Base-by-base conservation (phyloP, 2,797 vertebrate species). In the Sphenodon punctatus region DNA sequence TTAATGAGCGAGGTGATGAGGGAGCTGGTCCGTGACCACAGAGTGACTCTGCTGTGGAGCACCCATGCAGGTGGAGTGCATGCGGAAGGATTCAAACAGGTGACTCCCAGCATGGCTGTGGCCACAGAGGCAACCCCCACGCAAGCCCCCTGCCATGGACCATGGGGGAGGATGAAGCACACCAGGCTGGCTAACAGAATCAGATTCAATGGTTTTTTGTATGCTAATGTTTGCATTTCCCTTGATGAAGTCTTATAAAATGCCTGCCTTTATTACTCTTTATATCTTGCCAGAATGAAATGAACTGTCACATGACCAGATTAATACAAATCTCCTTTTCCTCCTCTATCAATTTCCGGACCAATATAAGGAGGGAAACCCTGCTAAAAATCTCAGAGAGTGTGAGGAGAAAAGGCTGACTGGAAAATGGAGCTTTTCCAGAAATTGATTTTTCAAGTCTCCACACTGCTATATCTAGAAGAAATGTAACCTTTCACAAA, bases 401-500 rank as follows among this genome's bases (percentile, higher is more conserved):
- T 9, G 20, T 46, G 79, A 88, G 82, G 75, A 77, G 73, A 74
- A 72, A 85, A 80, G 79, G 72, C 6, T 78, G 84, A 92, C 78
- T 69, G 88, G 86, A 92, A 93, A 94, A 90, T 23, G 65, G 69
- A 73, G 42, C 49, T 92, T 94, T 91, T 86, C 81, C 86, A 93
- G 78, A 59, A 74, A 95, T 95, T 93, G 93, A 95, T 94, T 95
- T 95, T 92, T 90, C 83, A 87, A 82, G 38, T 72, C 56, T 42
- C 59, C 66, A 67, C 77, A 69, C 77, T 77, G 60, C 87, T 92
- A 41, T 86, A 93, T 90, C 82, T 92, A 73, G 78, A 75, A 78
- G 81, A 89, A 93, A 91, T 84, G 86, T 93, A 93, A 92, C 81
- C 91, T 86, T 94, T 92, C 89, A 89, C 89, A 82, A 89, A 92